These are phyloP conservation scores for Andrena cerasifolii DNA, from an alignment of 1,140 invertebrate genomes.

Conservation along the genomic window DNA sequence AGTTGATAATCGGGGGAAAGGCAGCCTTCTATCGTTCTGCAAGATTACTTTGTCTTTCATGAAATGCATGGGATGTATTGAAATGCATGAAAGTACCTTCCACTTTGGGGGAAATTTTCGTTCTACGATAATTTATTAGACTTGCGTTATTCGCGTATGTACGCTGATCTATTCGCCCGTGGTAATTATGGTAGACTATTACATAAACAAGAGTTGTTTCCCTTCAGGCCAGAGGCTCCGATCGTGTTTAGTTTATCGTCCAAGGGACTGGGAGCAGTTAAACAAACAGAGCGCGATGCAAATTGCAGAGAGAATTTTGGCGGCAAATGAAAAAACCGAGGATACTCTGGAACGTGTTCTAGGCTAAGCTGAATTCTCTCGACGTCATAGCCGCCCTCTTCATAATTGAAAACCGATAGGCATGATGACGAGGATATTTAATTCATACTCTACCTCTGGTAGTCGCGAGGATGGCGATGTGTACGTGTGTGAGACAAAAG, in stretches of 20 bases:
- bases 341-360: slow-evolving; percentile 9
- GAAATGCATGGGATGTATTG: too few relatives aligned
- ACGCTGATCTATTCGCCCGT: neutral
- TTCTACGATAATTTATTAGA: too few relatives aligned
- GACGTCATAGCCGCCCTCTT: slow-evolving; percentile 31
- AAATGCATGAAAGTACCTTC: too few relatives aligned
- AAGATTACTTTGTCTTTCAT: too few relatives aligned
- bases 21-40: too few relatives aligned
- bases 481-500: slow-evolving; percentile 12
- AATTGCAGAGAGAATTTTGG: slow-evolving; percentile 1
- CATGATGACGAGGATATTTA: slow-evolving; percentile 27
- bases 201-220: neutral
- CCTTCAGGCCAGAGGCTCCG: neutral
- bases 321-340: slow-evolving; percentile 5
- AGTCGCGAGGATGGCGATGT: slow-evolving; percentile 42
- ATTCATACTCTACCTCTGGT: slow-evolving; percentile 41
- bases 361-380: slow-evolving; percentile 51
- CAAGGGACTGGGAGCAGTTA: neutral
- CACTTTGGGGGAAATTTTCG: too few relatives aligned
- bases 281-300: neutral
- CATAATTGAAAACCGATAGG: slow-evolving; percentile 12
- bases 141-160: too few relatives aligned
- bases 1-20: too few relatives aligned
- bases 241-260: slow-evolving; percentile 13
- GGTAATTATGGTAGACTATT: neutral